Conservation (phyloP, 1,140 invertebrate genomes). For the Microplitis demolitor region DNA sequence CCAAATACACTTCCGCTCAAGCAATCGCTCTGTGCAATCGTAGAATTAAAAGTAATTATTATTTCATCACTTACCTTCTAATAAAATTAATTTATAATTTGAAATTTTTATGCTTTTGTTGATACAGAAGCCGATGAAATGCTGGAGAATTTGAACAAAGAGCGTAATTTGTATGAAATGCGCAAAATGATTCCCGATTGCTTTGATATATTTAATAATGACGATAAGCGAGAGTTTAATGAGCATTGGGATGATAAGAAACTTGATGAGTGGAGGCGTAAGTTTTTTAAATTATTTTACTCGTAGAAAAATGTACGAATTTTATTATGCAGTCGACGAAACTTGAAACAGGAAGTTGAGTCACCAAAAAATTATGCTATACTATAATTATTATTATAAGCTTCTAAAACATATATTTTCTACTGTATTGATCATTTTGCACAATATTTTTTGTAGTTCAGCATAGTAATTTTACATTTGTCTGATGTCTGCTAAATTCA, state of each 20-base stretch:
- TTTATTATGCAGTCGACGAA: too few species aligned
- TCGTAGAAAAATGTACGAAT: background rate
- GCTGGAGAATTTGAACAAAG: constrained; percentile 57
- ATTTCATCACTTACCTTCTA: background rate
- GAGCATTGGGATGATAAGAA: constrained; percentile 65
- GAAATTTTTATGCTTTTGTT: constrained; percentile 13
- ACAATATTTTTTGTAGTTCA: too few species aligned
- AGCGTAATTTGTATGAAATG: constrained; percentile 57
- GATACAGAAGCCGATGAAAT: constrained; percentile 59
- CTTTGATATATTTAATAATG: constrained; percentile 48
- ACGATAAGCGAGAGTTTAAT: constrained; percentile 57
- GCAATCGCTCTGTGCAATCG: constrained; percentile 67
- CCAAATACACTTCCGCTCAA: constrained; percentile 69
- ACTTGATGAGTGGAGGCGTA: constrained; percentile 64
- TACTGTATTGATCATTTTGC: too few species aligned
- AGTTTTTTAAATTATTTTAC: constrained; percentile 8
- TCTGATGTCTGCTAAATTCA: too few species aligned
- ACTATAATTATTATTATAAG: too few species aligned
- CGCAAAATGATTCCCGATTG: constrained; percentile 52
- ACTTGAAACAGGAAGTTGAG: too few species aligned
- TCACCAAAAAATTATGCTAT: too few species aligned
- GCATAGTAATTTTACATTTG: too few species aligned
- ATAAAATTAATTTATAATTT: background rate
- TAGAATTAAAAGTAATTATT: constrained; percentile 64
- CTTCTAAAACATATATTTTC: background rate